Evolutionary conservation across 2,888 invertebrate species (phyloP), one percentile per base, ranked within the genome.

Genomic region (Pelosia muscerda): DNA sequence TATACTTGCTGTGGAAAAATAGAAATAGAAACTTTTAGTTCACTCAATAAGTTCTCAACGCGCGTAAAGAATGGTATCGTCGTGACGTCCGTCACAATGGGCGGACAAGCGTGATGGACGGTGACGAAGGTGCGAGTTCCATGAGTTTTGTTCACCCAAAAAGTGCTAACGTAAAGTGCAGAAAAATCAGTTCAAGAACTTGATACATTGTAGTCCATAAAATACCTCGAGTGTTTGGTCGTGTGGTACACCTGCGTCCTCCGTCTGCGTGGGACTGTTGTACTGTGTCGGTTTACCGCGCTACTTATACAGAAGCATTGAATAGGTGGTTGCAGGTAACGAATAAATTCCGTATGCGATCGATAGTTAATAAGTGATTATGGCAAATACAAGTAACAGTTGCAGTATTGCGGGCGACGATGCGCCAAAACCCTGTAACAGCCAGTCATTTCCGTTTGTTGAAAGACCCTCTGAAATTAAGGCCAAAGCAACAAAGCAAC

Each of bases 351-450:
- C 25, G 55, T 22, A 54, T 54, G 53, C 54, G 34, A 55, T 55
- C 55, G 55, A 63, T 31, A 55, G 22, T 2, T 42, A 66, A 66
- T 66, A 53, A 55, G 13, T 22, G 49, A 25, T 49, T 38, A 60
- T 56, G 56, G 22, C 23, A 28, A 66, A 31, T 26, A 38, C 49
- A 49, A 11, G 25, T 49, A 38, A 56, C 25, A 64, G 22, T 38
- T 25, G 55, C n/a, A 49, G 38, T 42, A 67, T 25, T 67, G 63
- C 63, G 58, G 67, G 26, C 22, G 25, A 26, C 25, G 55, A 67
- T 67, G 63, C 63, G 63, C 23, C 49, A 56, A 57, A 66, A 19
- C 28, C 10, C 23, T 19, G 49, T 57, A 49, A 49, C 42, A 11
- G 28, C 56, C 13, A 26, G 28, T 31, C 31, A 65, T 65, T 49